Percentiles rank a stretch among this genome's conserved stretches.
These are phyloP conservation scores for Equus quagga DNA, from an alignment of 2,113 vertebrate species.

Conservation along the genomic window DNA sequence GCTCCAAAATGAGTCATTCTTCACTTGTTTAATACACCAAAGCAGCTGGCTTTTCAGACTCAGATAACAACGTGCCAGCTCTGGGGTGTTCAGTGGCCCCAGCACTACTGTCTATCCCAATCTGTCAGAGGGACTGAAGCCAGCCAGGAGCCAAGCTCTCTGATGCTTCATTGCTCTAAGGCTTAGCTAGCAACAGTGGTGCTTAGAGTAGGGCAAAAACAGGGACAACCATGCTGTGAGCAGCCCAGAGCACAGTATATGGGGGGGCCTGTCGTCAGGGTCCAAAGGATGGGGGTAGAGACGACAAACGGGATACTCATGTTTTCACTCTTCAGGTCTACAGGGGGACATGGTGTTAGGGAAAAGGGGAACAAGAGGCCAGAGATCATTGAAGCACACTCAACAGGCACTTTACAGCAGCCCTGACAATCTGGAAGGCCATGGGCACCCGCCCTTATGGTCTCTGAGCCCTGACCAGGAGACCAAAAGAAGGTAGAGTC, in stretches of 20 bases:
- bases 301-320: background rate
- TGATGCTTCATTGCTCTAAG: background rate
- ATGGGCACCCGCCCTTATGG: fast-evolving
- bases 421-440: background rate
- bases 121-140: background rate
- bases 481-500: background rate
- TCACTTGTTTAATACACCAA: background rate
- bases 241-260: fast-evolving
- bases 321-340: background rate
- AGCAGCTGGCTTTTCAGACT: background rate
- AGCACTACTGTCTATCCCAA: background rate
- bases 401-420: background rate
- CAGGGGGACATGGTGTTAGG: background rate
- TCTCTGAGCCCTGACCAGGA: background rate
- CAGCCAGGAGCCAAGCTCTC: background rate
- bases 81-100: background rate
- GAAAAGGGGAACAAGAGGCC: background rate
- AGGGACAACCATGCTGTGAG: background rate
- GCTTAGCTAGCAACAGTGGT: no score
- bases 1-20: background rate
- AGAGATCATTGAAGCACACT: background rate
- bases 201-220: background rate
- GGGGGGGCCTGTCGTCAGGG: background rate
- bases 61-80: background rate
- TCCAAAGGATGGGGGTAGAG: background rate